Evolutionary conservation across 1,140 invertebrate species (phyloP).

Genomic region (Megalopta genalis): DNA sequence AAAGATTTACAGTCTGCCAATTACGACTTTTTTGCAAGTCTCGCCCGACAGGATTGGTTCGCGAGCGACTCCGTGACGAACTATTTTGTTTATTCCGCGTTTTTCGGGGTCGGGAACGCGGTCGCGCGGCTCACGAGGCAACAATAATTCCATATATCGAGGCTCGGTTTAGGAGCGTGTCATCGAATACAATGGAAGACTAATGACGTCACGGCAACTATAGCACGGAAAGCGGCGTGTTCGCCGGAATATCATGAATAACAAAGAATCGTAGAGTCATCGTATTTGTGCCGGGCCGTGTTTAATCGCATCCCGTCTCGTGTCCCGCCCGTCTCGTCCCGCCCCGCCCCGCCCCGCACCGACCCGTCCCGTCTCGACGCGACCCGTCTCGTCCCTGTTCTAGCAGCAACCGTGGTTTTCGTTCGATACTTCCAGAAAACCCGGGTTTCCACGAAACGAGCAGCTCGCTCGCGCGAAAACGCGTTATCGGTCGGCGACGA

Average conservation of each 20-base stretch:
- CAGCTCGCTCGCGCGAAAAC: too few species aligned
- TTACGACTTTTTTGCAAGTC: too few species aligned
- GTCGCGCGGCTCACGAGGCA: constrained; percentile 14
- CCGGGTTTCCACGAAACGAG: not conserved
- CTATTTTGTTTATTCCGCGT: too few species aligned
- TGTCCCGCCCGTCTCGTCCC: not conserved
- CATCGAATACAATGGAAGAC: constrained; percentile 47
- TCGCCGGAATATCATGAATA: constrained; percentile 45
- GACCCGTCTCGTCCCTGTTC: not conserved
- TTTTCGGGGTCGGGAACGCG: too few species aligned
- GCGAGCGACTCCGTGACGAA: too few species aligned
- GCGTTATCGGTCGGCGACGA: constrained; percentile 7
- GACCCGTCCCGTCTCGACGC: too few species aligned
- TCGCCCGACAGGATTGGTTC: too few species aligned
- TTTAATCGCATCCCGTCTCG: constrained; percentile 28
- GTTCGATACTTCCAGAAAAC: constrained; percentile 4
- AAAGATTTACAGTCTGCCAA: too few species aligned
- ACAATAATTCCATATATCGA: constrained; percentile 44
- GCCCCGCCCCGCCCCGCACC: not conserved
- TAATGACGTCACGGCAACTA: constrained; percentile 40
- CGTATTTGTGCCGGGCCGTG: constrained; percentile 30
- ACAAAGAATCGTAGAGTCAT: constrained; percentile 47
- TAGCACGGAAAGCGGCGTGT: constrained; percentile 36
- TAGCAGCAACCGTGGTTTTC: not conserved
- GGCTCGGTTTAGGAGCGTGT: constrained; percentile 30